phyloP scores from a whole-genome alignment of 2,113 vertebrate genomes.

The Zootoca vivipara region DNA sequence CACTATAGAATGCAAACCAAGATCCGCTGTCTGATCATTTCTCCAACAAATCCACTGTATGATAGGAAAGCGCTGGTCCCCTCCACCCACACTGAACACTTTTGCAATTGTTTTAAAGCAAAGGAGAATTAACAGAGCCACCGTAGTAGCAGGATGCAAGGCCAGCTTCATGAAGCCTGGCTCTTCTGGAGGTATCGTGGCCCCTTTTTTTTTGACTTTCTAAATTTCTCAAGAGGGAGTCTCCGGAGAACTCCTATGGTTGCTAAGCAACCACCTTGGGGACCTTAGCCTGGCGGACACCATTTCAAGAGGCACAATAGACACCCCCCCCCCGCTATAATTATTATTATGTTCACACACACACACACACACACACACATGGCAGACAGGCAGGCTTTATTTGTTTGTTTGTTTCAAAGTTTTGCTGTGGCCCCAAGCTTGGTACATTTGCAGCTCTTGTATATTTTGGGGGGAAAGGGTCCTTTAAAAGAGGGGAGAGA shows the following conservation, averaged over 20 bases:
- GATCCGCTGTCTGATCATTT: too few species aligned
- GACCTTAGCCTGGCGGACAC: not conserved
- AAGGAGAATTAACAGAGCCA: too few species aligned
- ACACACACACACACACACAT: not conserved
- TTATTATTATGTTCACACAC: rapidly evolving
- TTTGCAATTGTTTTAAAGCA: not conserved
- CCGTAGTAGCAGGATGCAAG: not conserved
- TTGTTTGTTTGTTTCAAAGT: rapidly evolving
- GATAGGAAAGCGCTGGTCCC: too few species aligned
- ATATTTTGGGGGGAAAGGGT: not conserved
- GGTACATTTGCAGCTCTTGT: not conserved
- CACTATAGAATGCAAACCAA: not conserved
- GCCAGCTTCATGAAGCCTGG: not conserved
- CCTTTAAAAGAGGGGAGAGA: not conserved
- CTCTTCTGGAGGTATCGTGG: too few species aligned
- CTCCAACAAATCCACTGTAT: too few species aligned
- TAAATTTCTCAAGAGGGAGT: not conserved
- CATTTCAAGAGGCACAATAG: not conserved
- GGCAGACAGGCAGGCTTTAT: rapidly evolving
- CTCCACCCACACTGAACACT: not conserved
- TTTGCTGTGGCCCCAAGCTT: too few species aligned
- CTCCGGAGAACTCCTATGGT: rapidly evolving
- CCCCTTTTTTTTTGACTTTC: not conserved
- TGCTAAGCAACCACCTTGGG: not conserved
- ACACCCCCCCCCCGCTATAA: not conserved